A percentile compares a stretch with the other conserved stretches of the same genome.
phyloP scores from a whole-genome alignment of 2,888 invertebrate genomes.

The Apotomis turbidana region DNA sequence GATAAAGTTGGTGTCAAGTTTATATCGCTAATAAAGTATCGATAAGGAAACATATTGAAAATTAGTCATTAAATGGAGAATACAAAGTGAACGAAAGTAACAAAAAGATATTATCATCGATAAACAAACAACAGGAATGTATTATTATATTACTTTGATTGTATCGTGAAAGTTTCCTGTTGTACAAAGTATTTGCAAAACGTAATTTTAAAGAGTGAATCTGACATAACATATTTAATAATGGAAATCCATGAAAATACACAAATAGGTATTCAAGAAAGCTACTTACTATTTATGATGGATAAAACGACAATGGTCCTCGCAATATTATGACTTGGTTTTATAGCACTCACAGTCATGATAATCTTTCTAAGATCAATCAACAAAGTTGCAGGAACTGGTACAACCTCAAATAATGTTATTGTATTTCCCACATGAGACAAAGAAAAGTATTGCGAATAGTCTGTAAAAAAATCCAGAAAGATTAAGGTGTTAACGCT shows the following conservation, averaged over 20 bases:
- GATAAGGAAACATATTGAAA: constrained; percentile 1
- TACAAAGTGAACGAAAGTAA: background rate
- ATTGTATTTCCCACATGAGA: background rate
- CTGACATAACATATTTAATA: background rate
- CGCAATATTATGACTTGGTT: background rate
- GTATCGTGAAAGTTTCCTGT: background rate
- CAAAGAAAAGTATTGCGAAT: background rate
- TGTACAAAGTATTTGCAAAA: background rate
- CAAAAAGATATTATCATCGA: background rate
- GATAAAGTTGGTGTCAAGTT: constrained; percentile 9
- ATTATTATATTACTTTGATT: background rate
- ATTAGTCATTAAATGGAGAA: constrained; percentile 1
- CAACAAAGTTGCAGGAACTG: constrained; percentile 4
- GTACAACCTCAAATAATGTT: background rate
- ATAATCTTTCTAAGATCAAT: constrained; percentile 13
- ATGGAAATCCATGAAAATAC: background rate
- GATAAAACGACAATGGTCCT: constrained; percentile 19
- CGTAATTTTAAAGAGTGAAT: background rate
- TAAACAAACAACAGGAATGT: background rate
- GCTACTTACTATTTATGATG: constrained; percentile 4
- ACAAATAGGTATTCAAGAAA: background rate
- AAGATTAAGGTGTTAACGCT: background rate
- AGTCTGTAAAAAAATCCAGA: background rate
- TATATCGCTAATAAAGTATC: constrained; percentile 5
- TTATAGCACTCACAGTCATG: background rate